Percentiles rank a stretch among this genome's conserved stretches.
These are phyloP conservation scores for Himalopsyche kuldschensis DNA, from an alignment of 2,888 invertebrate species.

Conservation along the genomic window DNA sequence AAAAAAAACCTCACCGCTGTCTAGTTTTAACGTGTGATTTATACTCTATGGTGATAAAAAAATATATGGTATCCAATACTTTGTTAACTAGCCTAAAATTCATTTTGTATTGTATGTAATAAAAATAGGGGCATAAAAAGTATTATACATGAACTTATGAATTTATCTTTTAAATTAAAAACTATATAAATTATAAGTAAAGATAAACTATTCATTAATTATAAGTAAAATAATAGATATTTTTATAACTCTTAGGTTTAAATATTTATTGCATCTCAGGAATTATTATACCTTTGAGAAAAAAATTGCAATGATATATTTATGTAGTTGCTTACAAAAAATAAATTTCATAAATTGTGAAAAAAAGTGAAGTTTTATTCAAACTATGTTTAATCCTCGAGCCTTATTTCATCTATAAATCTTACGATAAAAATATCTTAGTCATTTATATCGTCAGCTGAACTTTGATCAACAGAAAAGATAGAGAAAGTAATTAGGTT, in stretches of 20 bases:
- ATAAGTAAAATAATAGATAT: background rate
- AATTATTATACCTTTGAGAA: background rate
- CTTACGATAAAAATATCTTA: no score
- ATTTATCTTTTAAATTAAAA: background rate
- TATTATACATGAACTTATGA: background rate
- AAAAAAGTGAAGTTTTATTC: background rate
- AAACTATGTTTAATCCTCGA: background rate
- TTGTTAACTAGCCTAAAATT: background rate
- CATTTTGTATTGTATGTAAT: background rate
- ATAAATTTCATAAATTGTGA: background rate
- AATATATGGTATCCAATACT: background rate
- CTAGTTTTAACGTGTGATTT: no score
- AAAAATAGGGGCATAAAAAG: background rate
- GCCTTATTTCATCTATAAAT: no score
- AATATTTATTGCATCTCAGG: background rate
- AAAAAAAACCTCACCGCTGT: no score
- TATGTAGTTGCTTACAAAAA: background rate
- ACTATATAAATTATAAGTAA: background rate
- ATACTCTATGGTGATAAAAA: background rate
- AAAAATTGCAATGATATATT: background rate
- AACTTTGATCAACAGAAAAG: no score
- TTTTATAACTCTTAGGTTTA: background rate
- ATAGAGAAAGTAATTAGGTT: no score
- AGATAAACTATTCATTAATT: background rate
- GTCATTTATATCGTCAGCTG: no score